Percentiles rank a stretch among this genome's conserved stretches.
Conservation (phyloP, 1,140 invertebrate genomes). For the Cherax quadricarinatus region DNA sequence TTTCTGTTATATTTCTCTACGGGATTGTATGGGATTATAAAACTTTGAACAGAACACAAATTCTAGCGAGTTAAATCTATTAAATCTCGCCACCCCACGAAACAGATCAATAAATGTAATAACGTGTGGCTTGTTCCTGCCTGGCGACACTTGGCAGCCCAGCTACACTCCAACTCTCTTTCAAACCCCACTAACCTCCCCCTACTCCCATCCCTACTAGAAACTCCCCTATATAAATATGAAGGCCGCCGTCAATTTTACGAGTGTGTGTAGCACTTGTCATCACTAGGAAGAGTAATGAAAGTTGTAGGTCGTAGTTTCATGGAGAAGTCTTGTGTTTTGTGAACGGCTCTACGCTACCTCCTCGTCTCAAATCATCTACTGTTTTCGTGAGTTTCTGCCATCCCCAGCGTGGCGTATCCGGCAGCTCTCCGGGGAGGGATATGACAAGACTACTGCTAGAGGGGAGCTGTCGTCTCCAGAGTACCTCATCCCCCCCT, state of each 20-base stretch:
- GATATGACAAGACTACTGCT: too few species aligned
- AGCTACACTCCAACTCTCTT: neutral
- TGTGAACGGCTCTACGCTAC: too few species aligned
- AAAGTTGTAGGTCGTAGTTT: neutral
- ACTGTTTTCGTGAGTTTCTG: too few species aligned
- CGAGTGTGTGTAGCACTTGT: neutral
- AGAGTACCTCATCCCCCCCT: neutral
- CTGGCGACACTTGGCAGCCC: neutral
- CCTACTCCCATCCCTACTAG: too few species aligned
- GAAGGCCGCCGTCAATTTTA: neutral
- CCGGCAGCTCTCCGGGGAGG: too few species aligned
- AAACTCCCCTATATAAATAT: neutral
- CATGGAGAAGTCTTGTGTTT: neutral
- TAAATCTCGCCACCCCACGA: neutral
- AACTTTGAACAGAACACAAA: too few species aligned
- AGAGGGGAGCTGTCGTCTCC: neutral
- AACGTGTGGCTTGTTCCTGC: neutral
- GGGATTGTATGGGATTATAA: too few species aligned
- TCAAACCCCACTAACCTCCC: neutral
- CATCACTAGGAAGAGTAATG: neutral
- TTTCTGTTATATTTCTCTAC: too few species aligned
- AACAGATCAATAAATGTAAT: slow-evolving; percentile 19
- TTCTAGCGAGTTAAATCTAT: neutral
- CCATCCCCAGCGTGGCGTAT: too few species aligned
- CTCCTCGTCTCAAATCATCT: too few species aligned